A percentile compares a stretch with the other conserved stretches of the same genome.
Evolutionary conservation across 2,888 invertebrate genomes (phyloP).

Genomic region (Morpho helenor): DNA sequence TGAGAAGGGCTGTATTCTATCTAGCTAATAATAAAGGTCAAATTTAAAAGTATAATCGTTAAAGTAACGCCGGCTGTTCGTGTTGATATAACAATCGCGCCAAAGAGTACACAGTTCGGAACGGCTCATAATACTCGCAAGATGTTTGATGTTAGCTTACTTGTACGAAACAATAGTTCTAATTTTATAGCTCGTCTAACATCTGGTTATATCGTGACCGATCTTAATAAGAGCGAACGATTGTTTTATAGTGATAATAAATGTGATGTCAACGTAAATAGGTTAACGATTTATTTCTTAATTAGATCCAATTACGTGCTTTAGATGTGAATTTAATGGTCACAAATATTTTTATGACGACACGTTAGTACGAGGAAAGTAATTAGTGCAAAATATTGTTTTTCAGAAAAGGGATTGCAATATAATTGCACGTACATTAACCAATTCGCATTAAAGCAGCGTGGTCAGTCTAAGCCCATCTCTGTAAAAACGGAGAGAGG

Average conservation of each 20-base stretch:
- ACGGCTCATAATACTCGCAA: conserved; percentile 10
- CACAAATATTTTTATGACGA: no score
- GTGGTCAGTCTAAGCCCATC: no score
- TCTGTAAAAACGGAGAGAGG: no score
- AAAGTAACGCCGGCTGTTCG: conserved; percentile 1
- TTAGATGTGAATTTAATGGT: no score
- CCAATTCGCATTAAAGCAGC: no score
- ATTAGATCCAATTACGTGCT: no score
- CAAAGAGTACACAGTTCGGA: conserved; percentile 9
- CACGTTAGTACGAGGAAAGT: no score
- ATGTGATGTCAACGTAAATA: not conserved
- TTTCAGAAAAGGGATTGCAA: no score
- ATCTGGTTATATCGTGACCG: conserved; percentile 3
- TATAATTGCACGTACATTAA: no score
- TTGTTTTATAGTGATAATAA: not conserved
- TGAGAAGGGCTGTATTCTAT: not conserved
- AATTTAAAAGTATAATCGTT: not conserved
- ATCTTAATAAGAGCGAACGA: not conserved
- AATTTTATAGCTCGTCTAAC: conserved; percentile 12
- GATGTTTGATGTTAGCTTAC: conserved; percentile 15
- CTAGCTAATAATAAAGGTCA: not conserved
- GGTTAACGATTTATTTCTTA: no score
- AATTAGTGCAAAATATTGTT: no score
- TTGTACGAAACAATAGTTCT: conserved; percentile 14
- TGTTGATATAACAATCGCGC: conserved; percentile 18